These are phyloP conservation scores for Chrysogorgia sp. DNA, from an alignment of 92 coral and sea anemone genomes.

Conservation along the genomic window DNA sequence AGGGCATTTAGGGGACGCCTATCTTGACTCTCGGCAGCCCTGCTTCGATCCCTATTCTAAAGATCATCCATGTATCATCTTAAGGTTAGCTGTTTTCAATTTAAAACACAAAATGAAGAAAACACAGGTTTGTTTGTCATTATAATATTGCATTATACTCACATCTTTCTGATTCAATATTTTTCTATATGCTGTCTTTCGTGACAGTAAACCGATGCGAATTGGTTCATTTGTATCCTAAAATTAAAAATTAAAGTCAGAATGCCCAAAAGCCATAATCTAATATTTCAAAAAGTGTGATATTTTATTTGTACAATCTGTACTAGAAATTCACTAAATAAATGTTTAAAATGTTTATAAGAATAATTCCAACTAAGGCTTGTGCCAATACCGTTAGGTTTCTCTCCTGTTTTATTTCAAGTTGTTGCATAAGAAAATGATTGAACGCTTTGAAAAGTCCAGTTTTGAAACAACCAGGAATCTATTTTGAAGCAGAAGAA, in stretches of 20 bases:
- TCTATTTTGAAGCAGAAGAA: conserved; percentile 44
- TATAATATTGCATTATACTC: background rate
- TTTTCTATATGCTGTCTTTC: conserved; percentile 82
- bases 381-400: conserved; percentile 54
- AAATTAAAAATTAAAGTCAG: background rate
- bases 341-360: too few species aligned
- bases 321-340: too few species aligned
- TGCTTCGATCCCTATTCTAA: background rate
- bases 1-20: background rate
- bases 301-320: too few species aligned
- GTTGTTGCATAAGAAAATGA: conserved; percentile 69
- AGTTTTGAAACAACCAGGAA: conserved; percentile 90
- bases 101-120: background rate
- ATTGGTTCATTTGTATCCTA: conserved; percentile 78
- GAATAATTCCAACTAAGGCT: background rate
- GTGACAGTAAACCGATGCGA: conserved; percentile 80
- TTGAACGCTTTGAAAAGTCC: conserved; percentile 94
- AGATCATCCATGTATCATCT: too few species aligned
- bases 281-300: too few species aligned
- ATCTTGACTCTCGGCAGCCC: background rate
- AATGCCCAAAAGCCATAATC: too few species aligned
- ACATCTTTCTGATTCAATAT: conserved; percentile 88
- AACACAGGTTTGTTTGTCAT: background rate
- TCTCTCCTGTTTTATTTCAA: conserved; percentile 72
- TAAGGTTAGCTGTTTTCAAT: background rate